These are phyloP conservation scores for Calypte anna DNA, from an alignment of 2,113 vertebrate genomes.

Conservation along the genomic window DNA sequence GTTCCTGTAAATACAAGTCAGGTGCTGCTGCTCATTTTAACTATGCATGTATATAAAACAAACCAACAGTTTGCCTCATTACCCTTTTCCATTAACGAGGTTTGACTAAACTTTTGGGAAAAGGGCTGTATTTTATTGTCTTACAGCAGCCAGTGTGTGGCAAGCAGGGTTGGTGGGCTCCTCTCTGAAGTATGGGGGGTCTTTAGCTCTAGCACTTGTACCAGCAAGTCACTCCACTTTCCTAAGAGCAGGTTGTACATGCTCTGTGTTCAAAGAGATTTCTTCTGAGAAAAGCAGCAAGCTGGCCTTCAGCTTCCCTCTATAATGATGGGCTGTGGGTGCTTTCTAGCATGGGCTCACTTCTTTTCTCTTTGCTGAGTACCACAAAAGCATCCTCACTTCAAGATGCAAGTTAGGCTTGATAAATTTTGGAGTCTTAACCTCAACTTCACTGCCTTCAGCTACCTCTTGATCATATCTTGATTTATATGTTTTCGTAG, in stretches of 20 bases:
- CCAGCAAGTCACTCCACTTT: neutral
- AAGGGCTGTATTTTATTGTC: neutral
- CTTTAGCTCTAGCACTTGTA: neutral
- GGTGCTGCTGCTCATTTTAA: neutral
- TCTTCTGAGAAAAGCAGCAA: neutral
- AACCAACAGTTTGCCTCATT: neutral
- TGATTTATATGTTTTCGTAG: neutral
- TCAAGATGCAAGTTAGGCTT: neutral
- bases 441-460: neutral
- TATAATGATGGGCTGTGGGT: rapidly evolving
- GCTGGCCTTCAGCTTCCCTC: neutral
- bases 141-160: neutral
- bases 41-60: neutral
- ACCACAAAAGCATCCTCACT: neutral
- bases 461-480: neutral
- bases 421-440: neutral
- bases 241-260: neutral
- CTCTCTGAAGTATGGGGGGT: neutral
- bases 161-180: neutral
- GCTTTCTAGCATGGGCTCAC: neutral
- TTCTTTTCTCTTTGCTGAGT: neutral
- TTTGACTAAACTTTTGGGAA: neutral
- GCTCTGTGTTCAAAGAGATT: rapidly evolving
- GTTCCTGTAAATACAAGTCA: neutral
- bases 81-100: neutral